Percentiles rank a stretch among this genome's conserved stretches.
These are phyloP conservation scores for Furnarius figulus DNA, from an alignment of 2,113 vertebrate species.

Conservation along the genomic window DNA sequence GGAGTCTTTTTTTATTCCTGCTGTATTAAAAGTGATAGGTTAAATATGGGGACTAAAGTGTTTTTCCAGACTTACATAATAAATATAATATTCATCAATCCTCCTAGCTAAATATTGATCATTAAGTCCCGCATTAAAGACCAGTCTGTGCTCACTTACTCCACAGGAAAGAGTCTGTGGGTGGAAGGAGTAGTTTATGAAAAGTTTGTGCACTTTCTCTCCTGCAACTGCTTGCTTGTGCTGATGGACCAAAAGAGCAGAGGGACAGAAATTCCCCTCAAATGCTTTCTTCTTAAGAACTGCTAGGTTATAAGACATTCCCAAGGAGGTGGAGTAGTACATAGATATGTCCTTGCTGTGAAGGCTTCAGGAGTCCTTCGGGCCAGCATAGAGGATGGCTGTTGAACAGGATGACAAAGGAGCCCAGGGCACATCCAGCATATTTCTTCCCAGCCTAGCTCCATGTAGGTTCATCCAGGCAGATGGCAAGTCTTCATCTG, in stretches of 20 bases:
- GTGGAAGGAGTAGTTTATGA: neutral
- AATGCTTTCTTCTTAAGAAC: neutral
- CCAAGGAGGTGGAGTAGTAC: neutral
- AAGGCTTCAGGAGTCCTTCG: neutral
- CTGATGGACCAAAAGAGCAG: neutral
- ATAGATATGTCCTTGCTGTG: neutral
- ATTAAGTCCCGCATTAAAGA: slow-evolving; percentile 18
- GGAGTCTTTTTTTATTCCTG: neutral
- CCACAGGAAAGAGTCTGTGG: neutral
- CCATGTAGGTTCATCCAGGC: neutral
- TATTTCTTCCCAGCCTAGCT: neutral
- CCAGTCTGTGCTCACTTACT: neutral
- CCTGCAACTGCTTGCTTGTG: neutral
- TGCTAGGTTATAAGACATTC: neutral
- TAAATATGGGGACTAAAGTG: neutral
- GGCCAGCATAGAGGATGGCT: neutral
- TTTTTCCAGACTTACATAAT: neutral
- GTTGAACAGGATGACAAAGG: accelerated
- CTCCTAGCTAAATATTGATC: slow-evolving; percentile 18
- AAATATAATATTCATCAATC: neutral
- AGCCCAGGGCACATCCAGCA: neutral
- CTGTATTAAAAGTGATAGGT: slow-evolving; percentile 12
- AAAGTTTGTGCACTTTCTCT: neutral
- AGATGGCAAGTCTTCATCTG: neutral
- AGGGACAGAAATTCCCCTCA: neutral